Base-by-base conservation (phyloP, 1,140 invertebrate species). In the Drosophila repletoides region DNA sequence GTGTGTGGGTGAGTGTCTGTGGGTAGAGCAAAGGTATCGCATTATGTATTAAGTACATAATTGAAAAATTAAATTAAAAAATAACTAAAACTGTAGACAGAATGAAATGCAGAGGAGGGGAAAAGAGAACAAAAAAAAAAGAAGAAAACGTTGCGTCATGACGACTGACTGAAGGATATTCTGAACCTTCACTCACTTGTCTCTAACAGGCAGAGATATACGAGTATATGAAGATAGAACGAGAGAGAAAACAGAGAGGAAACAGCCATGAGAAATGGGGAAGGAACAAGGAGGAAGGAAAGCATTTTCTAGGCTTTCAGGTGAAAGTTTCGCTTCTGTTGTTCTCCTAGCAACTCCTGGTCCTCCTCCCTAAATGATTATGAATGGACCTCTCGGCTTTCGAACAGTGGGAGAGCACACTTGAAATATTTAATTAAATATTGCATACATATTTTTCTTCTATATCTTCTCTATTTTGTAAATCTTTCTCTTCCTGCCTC, bases 61-160 rank as follows among this genome's bases (percentile, higher is more conserved):
- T 61, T 67, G 45, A 55, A 63, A 61, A 63, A 68, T 68, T 33
- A 55, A 55, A 68, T 68, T 52, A 68, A 68, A 68, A 68, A 49
- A 68, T 53, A 63, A 21, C 65, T 40, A 64, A 51, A 61, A 43
- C n/a, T 22, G 10, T n/a, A 55, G 52, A 22, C 9, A 19, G 45
- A 31, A 5, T 4, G 26, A 14, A 19, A 2, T n/a, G n/a, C n/a
- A n/a, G n/a, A n/a, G n/a, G 38, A 24, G 40, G n/a, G n/a, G 26
- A n/a, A 29, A 19, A 17, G 43, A 1, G 14, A 3, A 9, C 12
- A 19, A 10, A 19, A 22, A 6, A 5, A n/a, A 7, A 5, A 22
- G 17, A 6, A 1, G 12, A 9, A 40, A 19, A 5, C n/a, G 2
- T 12, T 22, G 9, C 2, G 1, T 17, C 43, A 41, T 66, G 45